phyloP scores from a whole-genome alignment of 2,113 vertebrate genomes.

The Lophura nycthemera region DNA sequence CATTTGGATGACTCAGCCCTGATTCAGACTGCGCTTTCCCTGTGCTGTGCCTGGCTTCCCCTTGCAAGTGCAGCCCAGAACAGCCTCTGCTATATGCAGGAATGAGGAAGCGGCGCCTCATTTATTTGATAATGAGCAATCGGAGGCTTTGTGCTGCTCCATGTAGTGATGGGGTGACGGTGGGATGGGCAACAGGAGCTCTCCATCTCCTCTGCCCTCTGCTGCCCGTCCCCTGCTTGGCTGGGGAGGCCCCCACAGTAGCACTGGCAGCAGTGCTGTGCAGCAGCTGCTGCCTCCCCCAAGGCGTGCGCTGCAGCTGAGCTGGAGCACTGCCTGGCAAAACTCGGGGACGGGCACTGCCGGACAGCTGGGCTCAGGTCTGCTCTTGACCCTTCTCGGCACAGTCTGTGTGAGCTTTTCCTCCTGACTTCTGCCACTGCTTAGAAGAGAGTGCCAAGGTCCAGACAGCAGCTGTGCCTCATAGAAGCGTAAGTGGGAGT shows the following conservation, averaged over 20 bases:
- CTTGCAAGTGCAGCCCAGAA: not conserved
- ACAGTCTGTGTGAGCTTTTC: not conserved
- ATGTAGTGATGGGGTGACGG: no score
- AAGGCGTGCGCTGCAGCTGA: not conserved
- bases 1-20: constrained; percentile 21
- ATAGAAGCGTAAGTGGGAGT: not conserved
- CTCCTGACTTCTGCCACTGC: not conserved
- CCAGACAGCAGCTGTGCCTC: not conserved
- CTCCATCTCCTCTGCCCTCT: not conserved
- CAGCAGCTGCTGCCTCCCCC: no score
- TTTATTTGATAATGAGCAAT: not conserved
- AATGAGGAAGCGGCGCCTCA: not conserved
- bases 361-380: not conserved
- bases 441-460: not conserved
- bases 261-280: not conserved
- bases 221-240: not conserved
- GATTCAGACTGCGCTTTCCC: not conserved
- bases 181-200: not conserved
- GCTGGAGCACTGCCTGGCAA: not conserved
- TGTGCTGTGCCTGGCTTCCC: not conserved
- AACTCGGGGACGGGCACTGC: not conserved
- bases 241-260: not conserved
- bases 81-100: not conserved
- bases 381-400: no score
- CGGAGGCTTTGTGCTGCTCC: not conserved